Base-by-base conservation (phyloP, 2,797 vertebrate species). In the Vireo griseus region DNA sequence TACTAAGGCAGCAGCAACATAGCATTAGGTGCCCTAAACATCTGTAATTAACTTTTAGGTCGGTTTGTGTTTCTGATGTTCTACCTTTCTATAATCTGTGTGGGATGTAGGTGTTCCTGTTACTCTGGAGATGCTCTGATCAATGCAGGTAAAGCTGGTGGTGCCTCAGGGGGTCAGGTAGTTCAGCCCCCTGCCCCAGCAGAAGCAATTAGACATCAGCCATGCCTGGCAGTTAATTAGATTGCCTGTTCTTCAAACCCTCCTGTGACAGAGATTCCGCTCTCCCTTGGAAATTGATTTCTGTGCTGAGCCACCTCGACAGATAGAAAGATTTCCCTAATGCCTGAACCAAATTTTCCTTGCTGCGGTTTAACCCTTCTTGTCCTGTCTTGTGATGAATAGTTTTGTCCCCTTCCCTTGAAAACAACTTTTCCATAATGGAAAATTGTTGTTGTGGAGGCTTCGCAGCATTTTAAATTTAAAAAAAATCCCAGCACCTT, bases 341-440 rank as follows among this genome's bases (percentile, higher is more conserved):
- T 13, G 13, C 57, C 76, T 72, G 37, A 90, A 47, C 31, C 52
- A 52, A 71, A 78, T 65, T 68, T 78, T 62, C 35, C 50, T 57
- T 45, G 66, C 66, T 69, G 47, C 54, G 47, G 31, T 76, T 96
- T 94, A 96, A 90, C 92, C 55, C 92, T 78, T 92, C 31, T 61
- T 78, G 21, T 81, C 35, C 76, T 37, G 3, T 18, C 17, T 25
- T 18, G 15, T 47, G 45, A 50, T 50, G n/a, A 80, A 52, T 12
- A n/a, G 47, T 35, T 74, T 77, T 63, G 28, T 45, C 19, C 33
- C 33, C 54, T 81, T 80, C 54, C 50, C 16, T 47, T 67, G 79
- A 37, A 40, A 80, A 48, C 48, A 88, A 40, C 19, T 82, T 95
- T 73, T 69, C 19, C 10, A 3, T 62, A 37, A 51, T 15, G 47